phyloP scores from a whole-genome alignment of 2,113 vertebrate species.

The Stigmatopora argus region DNA sequence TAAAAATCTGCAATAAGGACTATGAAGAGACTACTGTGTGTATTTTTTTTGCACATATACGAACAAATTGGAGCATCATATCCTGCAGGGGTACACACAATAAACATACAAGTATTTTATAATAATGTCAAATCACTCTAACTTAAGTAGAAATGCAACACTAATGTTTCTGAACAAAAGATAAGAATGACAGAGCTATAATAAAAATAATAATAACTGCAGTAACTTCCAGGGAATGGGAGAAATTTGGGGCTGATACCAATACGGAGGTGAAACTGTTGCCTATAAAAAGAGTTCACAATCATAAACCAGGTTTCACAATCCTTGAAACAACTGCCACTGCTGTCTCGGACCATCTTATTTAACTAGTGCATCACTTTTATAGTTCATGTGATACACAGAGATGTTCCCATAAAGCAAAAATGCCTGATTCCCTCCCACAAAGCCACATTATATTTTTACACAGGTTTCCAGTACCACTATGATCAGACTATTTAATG shows the following conservation, averaged over 20 bases:
- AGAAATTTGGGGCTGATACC: neutral
- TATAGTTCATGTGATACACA: neutral
- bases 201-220: neutral
- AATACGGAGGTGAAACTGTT: neutral
- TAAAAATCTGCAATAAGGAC: too few species aligned
- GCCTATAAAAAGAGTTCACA: neutral
- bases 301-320: neutral
- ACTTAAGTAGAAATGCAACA: too few species aligned
- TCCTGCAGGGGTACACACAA: neutral
- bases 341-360: neutral
- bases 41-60: too few species aligned
- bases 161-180: neutral
- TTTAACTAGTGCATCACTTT: neutral
- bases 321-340: neutral
- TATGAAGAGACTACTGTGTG: too few species aligned
- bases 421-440: neutral
- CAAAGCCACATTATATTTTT: neutral
- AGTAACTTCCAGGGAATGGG: too few species aligned
- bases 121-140: neutral
- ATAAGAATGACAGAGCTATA: too few species aligned
- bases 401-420: constrained; percentile 5
- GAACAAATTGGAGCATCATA: neutral
- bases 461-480: neutral
- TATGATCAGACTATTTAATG: neutral
- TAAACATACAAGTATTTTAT: neutral